A percentile compares a stretch with the other conserved stretches of the same genome.
phyloP scores from a whole-genome alignment of 2,113 vertebrate species.

The Anguilla rostrata region DNA sequence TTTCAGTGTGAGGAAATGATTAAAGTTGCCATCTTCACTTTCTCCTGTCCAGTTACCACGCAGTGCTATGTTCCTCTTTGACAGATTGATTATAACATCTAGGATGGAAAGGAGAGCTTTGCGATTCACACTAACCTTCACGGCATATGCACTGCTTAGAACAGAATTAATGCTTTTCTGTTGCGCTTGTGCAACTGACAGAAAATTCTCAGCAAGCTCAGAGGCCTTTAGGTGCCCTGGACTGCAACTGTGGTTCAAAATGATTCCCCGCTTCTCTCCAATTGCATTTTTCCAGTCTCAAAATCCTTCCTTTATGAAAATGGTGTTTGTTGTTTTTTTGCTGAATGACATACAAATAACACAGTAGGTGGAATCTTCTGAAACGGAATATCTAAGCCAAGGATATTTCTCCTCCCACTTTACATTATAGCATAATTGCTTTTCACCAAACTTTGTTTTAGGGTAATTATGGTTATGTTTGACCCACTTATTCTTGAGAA shows the following conservation, averaged over 20 bases:
- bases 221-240: conserved; percentile 9
- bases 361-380: background rate
- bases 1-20: conserved; percentile 8
- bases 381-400: background rate
- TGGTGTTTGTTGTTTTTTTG: background rate
- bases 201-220: conserved; percentile 14
- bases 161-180: background rate
- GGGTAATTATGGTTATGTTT: background rate
- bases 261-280: background rate
- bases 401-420: background rate
- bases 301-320: conserved; percentile 12
- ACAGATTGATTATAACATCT: conserved; percentile 24
- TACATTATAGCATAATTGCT: background rate
- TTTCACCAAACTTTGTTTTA: background rate
- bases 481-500: background rate
- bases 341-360: background rate
- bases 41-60: conserved; percentile 19
- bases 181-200: conserved; percentile 5
- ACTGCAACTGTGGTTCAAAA: background rate
- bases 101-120: conserved; percentile 23
- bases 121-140: background rate
- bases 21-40: conserved; percentile 26
- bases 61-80: conserved; percentile 16
- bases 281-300: conserved; percentile 10
- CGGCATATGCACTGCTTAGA: background rate